Evolutionary conservation across 2,888 invertebrate genomes (phyloP).

Genomic region (Xylota sylvarum): DNA sequence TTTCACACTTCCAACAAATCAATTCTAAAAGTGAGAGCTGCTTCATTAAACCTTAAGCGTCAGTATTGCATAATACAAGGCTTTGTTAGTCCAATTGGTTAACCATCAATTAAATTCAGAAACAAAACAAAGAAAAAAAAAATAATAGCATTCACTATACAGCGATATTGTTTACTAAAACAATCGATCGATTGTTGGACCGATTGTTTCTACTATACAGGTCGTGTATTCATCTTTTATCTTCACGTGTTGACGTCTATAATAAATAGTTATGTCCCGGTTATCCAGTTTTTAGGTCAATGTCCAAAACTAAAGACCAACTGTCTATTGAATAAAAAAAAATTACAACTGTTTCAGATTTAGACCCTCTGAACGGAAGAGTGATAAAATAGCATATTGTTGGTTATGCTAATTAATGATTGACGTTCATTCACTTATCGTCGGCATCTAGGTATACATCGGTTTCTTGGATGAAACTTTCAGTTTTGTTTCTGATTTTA

Average conservation of each 20-base stretch:
- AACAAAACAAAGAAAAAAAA: slow-evolving; percentile 4
- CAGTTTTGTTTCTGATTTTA: not conserved
- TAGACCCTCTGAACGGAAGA: not conserved
- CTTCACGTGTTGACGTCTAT: not conserved
- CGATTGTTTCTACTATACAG: not conserved
- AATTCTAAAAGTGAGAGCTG: slow-evolving; percentile 26
- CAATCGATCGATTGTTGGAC: slow-evolving; percentile 8
- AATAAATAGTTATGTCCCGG: not conserved
- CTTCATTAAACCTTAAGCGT: not conserved
- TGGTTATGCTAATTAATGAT: slow-evolving; percentile 16
- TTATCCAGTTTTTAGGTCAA: slow-evolving; percentile 15
- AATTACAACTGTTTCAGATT: not conserved
- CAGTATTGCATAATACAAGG: not conserved
- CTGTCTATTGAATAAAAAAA: not conserved
- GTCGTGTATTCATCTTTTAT: not conserved
- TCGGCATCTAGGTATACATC: not conserved
- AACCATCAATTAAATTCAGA: not conserved
- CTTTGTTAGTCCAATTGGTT: slow-evolving; percentile 14
- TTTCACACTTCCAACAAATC: not conserved
- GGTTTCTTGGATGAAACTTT: not conserved
- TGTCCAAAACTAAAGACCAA: slow-evolving; percentile 14
- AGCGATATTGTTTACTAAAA: slow-evolving; percentile 10
- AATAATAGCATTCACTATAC: not conserved
- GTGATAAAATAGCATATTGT: not conserved
- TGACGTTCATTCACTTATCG: slow-evolving; percentile 12